Conservation (phyloP, 2,113 vertebrate genomes). For the Megalops atlanticus region DNA sequence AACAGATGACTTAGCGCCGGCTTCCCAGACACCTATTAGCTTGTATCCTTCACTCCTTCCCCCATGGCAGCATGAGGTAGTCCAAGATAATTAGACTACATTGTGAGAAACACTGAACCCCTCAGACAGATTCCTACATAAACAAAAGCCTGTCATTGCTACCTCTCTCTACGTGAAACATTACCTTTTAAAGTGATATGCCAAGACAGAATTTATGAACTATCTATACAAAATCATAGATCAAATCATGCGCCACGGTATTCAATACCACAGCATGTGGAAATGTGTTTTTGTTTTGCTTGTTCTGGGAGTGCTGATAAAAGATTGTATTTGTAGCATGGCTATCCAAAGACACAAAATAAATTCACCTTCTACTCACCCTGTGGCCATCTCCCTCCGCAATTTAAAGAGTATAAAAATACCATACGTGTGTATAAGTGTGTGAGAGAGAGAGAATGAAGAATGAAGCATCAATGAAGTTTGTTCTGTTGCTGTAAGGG, state of each 20-base stretch:
- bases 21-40: constrained; percentile 62
- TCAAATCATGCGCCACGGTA: constrained; percentile 13
- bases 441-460: no score
- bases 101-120: constrained; percentile 41
- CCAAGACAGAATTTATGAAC: constrained; percentile 41
- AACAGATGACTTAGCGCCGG: constrained; percentile 50
- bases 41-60: constrained; percentile 39
- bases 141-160: constrained; percentile 26
- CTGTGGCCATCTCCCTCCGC: constrained; percentile 1
- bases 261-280: constrained; percentile 8
- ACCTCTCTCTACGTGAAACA: background rate
- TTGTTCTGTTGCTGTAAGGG: constrained; percentile 18
- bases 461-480: constrained; percentile 41
- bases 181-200: constrained; percentile 19
- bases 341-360: constrained; percentile 23
- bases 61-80: constrained; percentile 26
- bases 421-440: no score
- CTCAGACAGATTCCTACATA: constrained; percentile 36
- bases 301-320: background rate
- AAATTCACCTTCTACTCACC: background rate
- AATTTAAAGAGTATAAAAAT: constrained; percentile 24
- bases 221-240: constrained; percentile 30
- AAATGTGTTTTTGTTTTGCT: constrained; percentile 24
- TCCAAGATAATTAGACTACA: constrained; percentile 55
- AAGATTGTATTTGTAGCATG: background rate